phyloP scores from a whole-genome alignment of 2,797 vertebrate species.

The Pseudochirops corinnae region DNA sequence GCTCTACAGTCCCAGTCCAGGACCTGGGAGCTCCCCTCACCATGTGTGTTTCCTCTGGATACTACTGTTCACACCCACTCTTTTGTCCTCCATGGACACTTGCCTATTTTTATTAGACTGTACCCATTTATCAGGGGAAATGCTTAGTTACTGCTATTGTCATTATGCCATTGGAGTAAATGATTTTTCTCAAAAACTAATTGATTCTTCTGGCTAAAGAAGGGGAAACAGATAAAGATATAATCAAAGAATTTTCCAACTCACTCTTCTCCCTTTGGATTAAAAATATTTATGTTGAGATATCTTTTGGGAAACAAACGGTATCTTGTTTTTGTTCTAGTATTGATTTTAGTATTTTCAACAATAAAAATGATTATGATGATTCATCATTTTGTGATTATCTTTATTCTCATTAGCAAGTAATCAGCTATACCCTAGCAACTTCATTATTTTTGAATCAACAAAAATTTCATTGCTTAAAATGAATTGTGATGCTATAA shows the following conservation, averaged over 20 bases:
- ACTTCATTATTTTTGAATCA: slow-evolving; percentile 19
- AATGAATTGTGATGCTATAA: neutral
- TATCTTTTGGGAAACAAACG: slow-evolving; percentile 7
- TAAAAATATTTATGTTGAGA: neutral
- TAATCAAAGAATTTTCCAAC: slow-evolving; percentile 19
- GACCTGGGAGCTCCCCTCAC: neutral
- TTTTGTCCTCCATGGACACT: neutral
- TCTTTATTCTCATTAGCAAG: slow-evolving; percentile 8
- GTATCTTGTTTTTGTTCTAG: neutral
- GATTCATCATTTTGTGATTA: neutral
- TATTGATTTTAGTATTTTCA: slow-evolving; percentile 34
- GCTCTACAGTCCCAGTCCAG: neutral
- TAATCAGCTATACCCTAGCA: neutral
- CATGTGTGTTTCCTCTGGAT: neutral
- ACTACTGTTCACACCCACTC: neutral
- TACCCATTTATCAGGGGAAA: neutral
- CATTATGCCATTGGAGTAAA: neutral
- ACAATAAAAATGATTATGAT: neutral
- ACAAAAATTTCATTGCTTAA: slow-evolving; percentile 1
- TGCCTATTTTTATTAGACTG: neutral
- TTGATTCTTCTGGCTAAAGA: neutral
- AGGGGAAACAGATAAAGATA: neutral
- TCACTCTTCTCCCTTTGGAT: neutral
- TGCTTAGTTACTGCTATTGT: neutral
- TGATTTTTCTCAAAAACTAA: neutral